Evolutionary conservation across 2,888 invertebrate genomes (phyloP), one percentile per base, ranked within the genome.

Genomic region (Ormyrus nitidulus): DNA sequence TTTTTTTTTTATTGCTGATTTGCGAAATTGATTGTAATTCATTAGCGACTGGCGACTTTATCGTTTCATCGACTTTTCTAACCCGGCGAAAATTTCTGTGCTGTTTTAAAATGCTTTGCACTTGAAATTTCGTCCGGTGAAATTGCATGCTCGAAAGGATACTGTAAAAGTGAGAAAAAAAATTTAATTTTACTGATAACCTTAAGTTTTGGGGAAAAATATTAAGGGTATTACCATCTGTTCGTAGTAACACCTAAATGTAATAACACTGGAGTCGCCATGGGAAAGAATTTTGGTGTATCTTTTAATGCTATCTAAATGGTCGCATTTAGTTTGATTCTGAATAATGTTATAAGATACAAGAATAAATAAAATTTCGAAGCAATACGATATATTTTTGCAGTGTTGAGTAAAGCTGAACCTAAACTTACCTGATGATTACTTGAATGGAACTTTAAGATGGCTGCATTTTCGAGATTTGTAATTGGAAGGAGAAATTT

Each of bases 21-120:
- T 92, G 91, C 19, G 91, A 91, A 44, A 91, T 85, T 62, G 85
- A 62, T 5, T 81, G 74, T 0, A 77, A 58, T 48, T 84, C 58
- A 70, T 56, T 70, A n/a, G 13, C 34, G n/a, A 74, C 70, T 56
- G 64, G 69, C 34, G 70, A 65, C 64, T 53, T 69, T n/a, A 10
- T 13, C 5, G 13, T 19, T 9, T 77, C 72, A 44, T 73, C 51
- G 3, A 5, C 19, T 54, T 11, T 61, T 77, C 78, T 84, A 4
- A 84, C 46, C 53, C 83, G 86, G 78, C 83, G 85, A 69, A 89
- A 86, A 8, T 82, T 82, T 81, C 88, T 85, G 44, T 83, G 77
- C 46, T 86, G 83, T 72, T 82, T 86, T 6, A 85, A 79, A 19
- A 84, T 70, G 66, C 82, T 82, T 49, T 83, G 72, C n/a, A 84